phyloP scores from a whole-genome alignment of 1,140 invertebrate species.

The Pomacea maculata region DNA sequence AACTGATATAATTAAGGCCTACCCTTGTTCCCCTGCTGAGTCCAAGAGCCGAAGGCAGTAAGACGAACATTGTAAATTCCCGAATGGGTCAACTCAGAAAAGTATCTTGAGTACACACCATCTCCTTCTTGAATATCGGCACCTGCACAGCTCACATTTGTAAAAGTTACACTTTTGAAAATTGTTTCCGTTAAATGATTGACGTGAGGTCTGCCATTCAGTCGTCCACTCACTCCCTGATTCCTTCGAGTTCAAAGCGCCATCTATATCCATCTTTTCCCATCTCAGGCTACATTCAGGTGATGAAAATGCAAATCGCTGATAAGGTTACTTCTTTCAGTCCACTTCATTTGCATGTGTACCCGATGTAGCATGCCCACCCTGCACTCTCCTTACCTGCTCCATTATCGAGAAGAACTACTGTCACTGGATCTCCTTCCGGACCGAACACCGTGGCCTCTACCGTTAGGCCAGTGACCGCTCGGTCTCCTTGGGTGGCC shows the following conservation, averaged over 20 bases:
- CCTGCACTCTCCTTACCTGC: conserved; percentile 63
- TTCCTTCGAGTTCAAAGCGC: too few relatives aligned
- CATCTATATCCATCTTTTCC: too few relatives aligned
- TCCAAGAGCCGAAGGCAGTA: conserved; percentile 1
- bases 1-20: too few relatives aligned
- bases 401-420: conserved; percentile 71
- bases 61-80: conserved; percentile 64
- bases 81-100: conserved; percentile 64
- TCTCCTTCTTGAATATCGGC: conserved; percentile 74
- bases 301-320: neutral
- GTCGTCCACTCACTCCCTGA: too few relatives aligned
- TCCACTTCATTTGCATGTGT: neutral
- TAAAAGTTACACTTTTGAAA: too few relatives aligned
- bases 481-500: conserved; percentile 47
- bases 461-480: conserved; percentile 56
- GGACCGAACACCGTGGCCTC: conserved; percentile 54
- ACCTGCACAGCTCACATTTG: conserved; percentile 63
- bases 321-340: too few relatives aligned
- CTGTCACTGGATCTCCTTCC: conserved; percentile 25
- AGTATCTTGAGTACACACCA: conserved; percentile 76
- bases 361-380: neutral
- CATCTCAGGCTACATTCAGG: neutral
- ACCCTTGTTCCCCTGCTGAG: too few relatives aligned
- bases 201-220: too few relatives aligned
- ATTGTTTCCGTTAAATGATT: too few relatives aligned